These are phyloP conservation scores for Trichogramma dendrolimi DNA, from an alignment of 2,888 invertebrate genomes.

Conservation along the genomic window DNA sequence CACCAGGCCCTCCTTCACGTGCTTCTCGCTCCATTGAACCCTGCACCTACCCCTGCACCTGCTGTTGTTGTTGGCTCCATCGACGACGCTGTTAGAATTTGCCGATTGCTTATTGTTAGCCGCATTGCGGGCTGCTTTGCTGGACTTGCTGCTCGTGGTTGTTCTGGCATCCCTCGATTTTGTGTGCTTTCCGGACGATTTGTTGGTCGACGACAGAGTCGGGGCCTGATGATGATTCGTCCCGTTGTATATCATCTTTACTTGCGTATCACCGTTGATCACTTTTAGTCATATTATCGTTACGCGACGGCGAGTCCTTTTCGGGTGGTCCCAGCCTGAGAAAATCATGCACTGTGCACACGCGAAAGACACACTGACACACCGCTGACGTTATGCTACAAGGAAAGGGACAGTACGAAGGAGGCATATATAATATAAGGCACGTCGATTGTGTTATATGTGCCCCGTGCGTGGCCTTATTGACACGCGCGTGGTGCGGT, in stretches of 20 bases:
- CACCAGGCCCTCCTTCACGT: constrained; percentile 54
- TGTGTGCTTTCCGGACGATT: constrained; percentile 35
- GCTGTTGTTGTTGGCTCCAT: neutral
- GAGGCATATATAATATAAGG: too few species aligned
- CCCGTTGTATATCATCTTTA: constrained; percentile 40
- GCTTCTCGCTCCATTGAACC: constrained; percentile 54
- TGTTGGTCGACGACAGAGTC: constrained; percentile 47
- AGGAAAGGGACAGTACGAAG: too few species aligned
- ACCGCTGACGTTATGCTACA: too few species aligned
- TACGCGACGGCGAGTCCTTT: too few species aligned
- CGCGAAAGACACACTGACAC: too few species aligned
- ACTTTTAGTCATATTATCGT: too few species aligned
- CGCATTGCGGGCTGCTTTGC: constrained; percentile 30
- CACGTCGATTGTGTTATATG: too few species aligned
- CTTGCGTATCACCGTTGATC: too few species aligned
- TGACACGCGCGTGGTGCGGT: too few species aligned
- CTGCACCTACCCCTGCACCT: constrained; percentile 47
- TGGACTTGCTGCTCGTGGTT: constrained; percentile 29
- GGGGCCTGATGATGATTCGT: constrained; percentile 41
- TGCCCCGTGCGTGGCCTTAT: too few species aligned
- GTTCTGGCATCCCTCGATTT: constrained; percentile 33
- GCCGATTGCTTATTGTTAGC: neutral
- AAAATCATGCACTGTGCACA: too few species aligned
- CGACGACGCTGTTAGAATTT: neutral
- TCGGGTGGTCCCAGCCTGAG: too few species aligned